Base-by-base conservation (phyloP, 2,888 invertebrate species). In the Cosmia pyralina region DNA sequence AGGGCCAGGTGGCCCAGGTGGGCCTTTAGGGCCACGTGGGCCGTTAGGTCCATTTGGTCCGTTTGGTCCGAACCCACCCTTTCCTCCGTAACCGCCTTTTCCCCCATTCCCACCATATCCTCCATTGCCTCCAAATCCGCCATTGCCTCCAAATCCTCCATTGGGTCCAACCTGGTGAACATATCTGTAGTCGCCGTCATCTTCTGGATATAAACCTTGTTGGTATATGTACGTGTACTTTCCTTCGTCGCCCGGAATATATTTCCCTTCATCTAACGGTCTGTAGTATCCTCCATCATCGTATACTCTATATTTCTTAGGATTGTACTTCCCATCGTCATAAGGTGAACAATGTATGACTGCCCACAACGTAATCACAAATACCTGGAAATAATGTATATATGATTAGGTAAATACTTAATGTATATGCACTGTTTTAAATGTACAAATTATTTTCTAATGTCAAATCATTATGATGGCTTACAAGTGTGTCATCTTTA, bases 161-260 rank as follows among this genome's bases (percentile, higher is more conserved):
- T 91, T 79, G 2, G 94, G 94, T 6, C 93, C 92, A 0, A 91
- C 94, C 41, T 93, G 89, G 80, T 96, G 96, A 0, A 95, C 92
- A 81, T 96, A 97, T 74, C 96, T 93, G 19, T 96, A 96, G 63
- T 95, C 93, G n/a, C 95, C 95, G n/a, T 96, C 96, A 69, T 91
- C 92, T 46, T 86, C 90, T 4, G 92, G 93, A 64, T 93, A 93
- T n/a, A 93, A 79, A 0, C 91, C 91, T 77, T 93, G 92, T 59
- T 90, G 86, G 57, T 94, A 94, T 53, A 96, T 92, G 65, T 97
- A 96, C 0, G 92, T 93, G 85, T 97, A 97, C 84, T 91, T 94
- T 15, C 97, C 97, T 78, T 96, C 96, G 58, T 96, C 94, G 2
- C 96, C 95, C 0, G 96, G 96, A 34, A 94, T 80, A 81, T 97